A percentile compares a stretch with the other conserved stretches of the same genome.
Evolutionary conservation across 2,888 invertebrate genomes (phyloP).

Genomic region (Clivina fossor): DNA sequence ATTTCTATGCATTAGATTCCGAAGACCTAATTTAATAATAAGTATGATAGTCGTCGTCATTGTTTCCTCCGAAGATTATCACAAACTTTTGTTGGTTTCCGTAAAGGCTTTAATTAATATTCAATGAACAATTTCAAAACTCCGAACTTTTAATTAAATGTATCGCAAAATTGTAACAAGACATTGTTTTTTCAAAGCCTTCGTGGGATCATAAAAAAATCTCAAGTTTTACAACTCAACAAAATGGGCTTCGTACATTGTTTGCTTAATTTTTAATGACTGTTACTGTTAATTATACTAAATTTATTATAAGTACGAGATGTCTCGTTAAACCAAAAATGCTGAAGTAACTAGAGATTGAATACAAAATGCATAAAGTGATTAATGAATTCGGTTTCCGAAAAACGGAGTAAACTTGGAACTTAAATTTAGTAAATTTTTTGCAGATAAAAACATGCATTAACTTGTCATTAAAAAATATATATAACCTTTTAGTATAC

Average conservation of each 20-base stretch:
- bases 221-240: slow-evolving; percentile 23
- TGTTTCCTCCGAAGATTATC: slow-evolving; percentile 34
- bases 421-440: too few relatives aligned
- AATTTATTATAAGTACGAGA: slow-evolving; percentile 25
- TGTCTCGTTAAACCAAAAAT: slow-evolving; percentile 18
- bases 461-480: too few relatives aligned
- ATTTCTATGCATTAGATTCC: slow-evolving; percentile 37
- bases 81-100: slow-evolving; percentile 34
- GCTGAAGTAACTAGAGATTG: slow-evolving; percentile 19
- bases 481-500: too few relatives aligned
- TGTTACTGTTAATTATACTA: slow-evolving; percentile 26
- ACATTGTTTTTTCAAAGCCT: slow-evolving; percentile 22
- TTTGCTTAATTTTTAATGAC: slow-evolving; percentile 26
- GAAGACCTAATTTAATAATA: slow-evolving; percentile 37
- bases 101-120: slow-evolving; percentile 46
- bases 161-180: slow-evolving; percentile 38
- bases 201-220: slow-evolving; percentile 26
- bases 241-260: slow-evolving; percentile 8
- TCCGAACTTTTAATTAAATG: slow-evolving; percentile 46
- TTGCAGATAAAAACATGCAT: too few relatives aligned
- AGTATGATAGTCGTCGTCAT: slow-evolving; percentile 38
- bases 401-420: too few relatives aligned
- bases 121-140: slow-evolving; percentile 43
- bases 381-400: slow-evolving; percentile 19
- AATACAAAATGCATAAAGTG: slow-evolving; percentile 22